A percentile compares a stretch with the other conserved stretches of the same genome.
phyloP scores from a whole-genome alignment of 2,797 vertebrate genomes.

The Protonibea diacanthus region DNA sequence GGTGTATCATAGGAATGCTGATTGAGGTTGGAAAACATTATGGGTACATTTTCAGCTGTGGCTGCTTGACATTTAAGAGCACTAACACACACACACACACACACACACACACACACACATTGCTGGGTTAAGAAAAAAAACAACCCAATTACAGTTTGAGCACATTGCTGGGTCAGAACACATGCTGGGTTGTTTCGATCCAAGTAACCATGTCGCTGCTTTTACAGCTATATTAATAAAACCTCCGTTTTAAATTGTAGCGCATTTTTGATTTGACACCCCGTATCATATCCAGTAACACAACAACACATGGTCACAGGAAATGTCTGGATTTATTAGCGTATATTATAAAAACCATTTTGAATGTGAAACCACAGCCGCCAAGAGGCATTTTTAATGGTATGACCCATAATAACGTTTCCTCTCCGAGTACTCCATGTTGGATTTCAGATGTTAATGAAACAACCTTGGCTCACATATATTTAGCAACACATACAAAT shows the following conservation, averaged over 20 bases:
- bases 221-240: constrained; percentile 19
- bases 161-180: constrained; percentile 19
- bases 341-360: neutral
- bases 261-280: neutral
- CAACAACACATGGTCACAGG: neutral
- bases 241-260: neutral
- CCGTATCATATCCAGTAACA: neutral
- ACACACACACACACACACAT: no score
- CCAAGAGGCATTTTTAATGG: neutral
- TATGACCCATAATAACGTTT: no score
- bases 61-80: constrained; percentile 36
- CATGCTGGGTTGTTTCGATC: constrained; percentile 1
- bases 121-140: constrained; percentile 29
- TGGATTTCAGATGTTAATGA: no score
- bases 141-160: constrained; percentile 17
- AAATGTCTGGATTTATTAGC: neutral
- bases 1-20: constrained; percentile 23
- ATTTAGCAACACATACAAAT: no score
- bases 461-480: no score
- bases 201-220: neutral
- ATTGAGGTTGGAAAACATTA: constrained; percentile 38
- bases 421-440: no score
- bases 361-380: neutral
- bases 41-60: constrained; percentile 29
- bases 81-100: neutral